Base-by-base conservation (phyloP, 2,888 invertebrate species). In the Protophormia terraenovae region DNA sequence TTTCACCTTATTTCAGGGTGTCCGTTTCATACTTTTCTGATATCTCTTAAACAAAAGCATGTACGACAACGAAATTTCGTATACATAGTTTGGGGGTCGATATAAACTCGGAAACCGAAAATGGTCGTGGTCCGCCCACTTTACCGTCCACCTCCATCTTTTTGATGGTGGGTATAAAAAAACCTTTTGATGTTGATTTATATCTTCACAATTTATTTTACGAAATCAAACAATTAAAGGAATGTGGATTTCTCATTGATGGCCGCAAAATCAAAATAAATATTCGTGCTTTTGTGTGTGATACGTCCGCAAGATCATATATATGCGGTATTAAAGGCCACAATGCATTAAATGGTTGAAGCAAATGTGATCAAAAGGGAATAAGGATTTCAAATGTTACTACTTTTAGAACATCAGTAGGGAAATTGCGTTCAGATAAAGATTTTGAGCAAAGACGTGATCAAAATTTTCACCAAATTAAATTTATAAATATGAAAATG, bases 261-360 rank as follows among this genome's bases (percentile, higher is more conserved):
- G 12, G 2, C 12, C 7, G 10, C 2, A 38, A 38, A 38, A 8
- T 38, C 10, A 2, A 38, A 12, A 12, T 38, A 2, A 38, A 38
- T 12, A 38, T 38, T 38, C 38, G 38, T 8, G 38, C 38, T 38
- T 38, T 50, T 50, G 5, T 50, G 50, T 50, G 50, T 19, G 55
- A 55, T 55, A 14, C 55, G 8, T 27, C 55, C 14, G 55, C 27
- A 4, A 14, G 55, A 4, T 71, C 71, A 1, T 71, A 55, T 71
- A 19, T 71, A 55, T 71, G 71, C 14, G 71, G 53, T n/a, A 55
- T 71, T 53, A 53, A 53, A 71, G 53, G 71, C 16, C 71, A 71
- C 24, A 71, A 41, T 22, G 16, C 71, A n/a, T 35, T 71, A 71
- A 62, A 47, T 62, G 73, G 72, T 4, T 72, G 72, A 12, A 38